phyloP scores from a whole-genome alignment of 2,797 vertebrate genomes.

The Falco cherrug region DNA sequence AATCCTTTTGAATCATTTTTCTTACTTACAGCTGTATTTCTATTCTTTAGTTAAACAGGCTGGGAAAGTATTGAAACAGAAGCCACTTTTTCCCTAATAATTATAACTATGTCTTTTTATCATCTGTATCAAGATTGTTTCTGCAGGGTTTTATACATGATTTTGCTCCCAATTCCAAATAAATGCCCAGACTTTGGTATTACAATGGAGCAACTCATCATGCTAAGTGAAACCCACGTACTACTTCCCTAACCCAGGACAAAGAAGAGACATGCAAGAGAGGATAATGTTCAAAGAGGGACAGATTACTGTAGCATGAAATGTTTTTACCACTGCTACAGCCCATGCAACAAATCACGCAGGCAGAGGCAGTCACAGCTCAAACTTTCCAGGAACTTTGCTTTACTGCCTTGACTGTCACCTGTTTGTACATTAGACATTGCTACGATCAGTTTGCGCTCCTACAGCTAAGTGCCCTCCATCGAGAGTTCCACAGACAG shows the following conservation, averaged over 20 bases:
- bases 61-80: neutral
- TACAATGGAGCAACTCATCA: neutral
- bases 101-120: neutral
- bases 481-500: neutral
- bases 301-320: neutral
- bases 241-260: neutral
- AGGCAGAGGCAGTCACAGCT: neutral
- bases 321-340: neutral
- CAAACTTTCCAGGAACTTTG: neutral
- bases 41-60: neutral
- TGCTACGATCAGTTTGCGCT: neutral
- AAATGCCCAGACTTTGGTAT: conserved; percentile 3
- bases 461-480: too few species aligned
- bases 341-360: neutral
- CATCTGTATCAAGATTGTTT: neutral
- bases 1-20: neutral
- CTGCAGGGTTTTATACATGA: neutral
- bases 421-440: neutral
- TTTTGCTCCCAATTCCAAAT: neutral
- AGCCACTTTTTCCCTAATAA: neutral
- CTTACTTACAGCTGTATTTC: neutral
- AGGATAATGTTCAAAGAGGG: neutral
- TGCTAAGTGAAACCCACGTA: neutral
- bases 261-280: neutral
- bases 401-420: neutral